Evolutionary conservation across 1,140 invertebrate species (phyloP), one percentile per base, ranked within the genome.

Genomic region (Orchestia grillus): DNA sequence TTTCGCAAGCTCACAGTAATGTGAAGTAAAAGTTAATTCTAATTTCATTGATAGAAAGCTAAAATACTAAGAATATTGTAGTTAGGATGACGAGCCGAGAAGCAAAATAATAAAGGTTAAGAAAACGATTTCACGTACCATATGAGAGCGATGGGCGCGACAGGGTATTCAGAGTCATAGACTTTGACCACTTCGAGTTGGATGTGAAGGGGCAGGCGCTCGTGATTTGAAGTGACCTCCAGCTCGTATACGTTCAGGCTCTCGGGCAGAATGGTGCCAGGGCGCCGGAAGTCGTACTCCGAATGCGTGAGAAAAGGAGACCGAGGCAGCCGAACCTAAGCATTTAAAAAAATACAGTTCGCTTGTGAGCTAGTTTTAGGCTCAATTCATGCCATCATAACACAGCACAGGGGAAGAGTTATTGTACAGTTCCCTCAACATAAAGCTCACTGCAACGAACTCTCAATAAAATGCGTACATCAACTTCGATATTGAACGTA

Each of bases 81-180:
- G 3, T 77, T 28, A 77, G 3, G 36, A 77, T 36, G 11, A 19
- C 36, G 11, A 77, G 36, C 62, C 36, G 1, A 77, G 3, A 53
- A 23, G 62, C 62, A 19, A 77, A 77, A 77, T 23, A 77, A 77
- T 6, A 42, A 90, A 41, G 4, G 43, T 8, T 41, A 90, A 90
- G 88, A 77, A 36, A 77, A 77, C 4, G 11, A n/a, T 77, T 77
- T n/a, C 41, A 95, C 96, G 96, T 77, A 96, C 96, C 96, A 96
- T 45, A 96, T 96, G 41, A 96, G 96, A 36, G 96, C 95, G 4
- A 96, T 91, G 16, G 96, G 96, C 41, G 96, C 96, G 95, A 96
- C 96, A 28, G 96, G 96, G 87, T 96, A 96, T 23, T 96, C 88
- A 28, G 96, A 42, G 45, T 96, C 96, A 47, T 95, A 87, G 87